A percentile compares a stretch with the other conserved stretches of the same genome.
These are phyloP conservation scores for Lasioglossum morio DNA, from an alignment of 2,888 invertebrate species.

Conservation along the genomic window DNA sequence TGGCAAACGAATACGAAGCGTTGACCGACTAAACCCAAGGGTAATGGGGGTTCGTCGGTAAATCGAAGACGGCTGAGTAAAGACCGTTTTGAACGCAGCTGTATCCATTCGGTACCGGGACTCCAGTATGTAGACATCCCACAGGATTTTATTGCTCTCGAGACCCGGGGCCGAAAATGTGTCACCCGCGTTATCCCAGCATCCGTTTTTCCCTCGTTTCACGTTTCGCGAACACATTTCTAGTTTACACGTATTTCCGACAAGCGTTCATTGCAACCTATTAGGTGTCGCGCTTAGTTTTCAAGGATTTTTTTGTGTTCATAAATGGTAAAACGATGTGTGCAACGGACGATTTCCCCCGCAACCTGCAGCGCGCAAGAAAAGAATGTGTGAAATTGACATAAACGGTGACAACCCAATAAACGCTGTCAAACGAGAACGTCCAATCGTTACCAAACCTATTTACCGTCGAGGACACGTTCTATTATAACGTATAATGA, in stretches of 20 bases:
- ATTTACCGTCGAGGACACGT: background rate
- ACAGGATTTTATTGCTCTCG: background rate
- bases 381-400: background rate
- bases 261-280: background rate
- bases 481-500: background rate
- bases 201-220: background rate
- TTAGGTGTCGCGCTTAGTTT: background rate
- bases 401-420: background rate
- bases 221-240: background rate
- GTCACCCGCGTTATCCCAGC: background rate
- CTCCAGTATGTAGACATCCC: constrained; percentile 6
- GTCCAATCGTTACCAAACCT: background rate
- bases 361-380: background rate
- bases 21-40: background rate
- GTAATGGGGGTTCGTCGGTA: background rate
- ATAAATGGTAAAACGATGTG: background rate
- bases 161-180: constrained; percentile 1
- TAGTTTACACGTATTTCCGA: background rate
- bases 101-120: background rate
- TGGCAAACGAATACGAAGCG: background rate
- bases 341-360: background rate
- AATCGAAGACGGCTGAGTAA: constrained; percentile 11
- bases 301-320: background rate
- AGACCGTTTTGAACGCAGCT: constrained; percentile 3
- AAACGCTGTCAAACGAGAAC: background rate